Evolutionary conservation across 2,113 vertebrate genomes (phyloP).

Genomic region (Glareola pratincola): DNA sequence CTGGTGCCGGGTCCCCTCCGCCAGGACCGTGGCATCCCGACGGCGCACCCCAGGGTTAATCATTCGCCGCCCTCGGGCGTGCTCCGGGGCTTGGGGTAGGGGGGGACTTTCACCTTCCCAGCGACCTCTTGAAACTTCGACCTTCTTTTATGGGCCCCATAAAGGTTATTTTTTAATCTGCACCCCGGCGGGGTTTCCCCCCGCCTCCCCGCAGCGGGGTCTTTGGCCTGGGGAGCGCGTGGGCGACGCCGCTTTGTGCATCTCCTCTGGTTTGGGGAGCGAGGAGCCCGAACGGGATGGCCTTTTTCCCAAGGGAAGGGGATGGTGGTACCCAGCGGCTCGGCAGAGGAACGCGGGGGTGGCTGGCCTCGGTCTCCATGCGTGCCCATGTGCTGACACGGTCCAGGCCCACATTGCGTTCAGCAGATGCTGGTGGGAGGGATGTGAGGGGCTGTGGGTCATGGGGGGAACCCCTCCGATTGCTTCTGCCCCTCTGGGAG

Average conservation of each 20-base stretch:
- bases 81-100: not conserved
- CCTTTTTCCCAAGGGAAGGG: not conserved
- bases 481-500: not conserved
- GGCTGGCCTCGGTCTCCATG: accelerated
- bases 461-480: accelerated
- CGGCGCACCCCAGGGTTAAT: not conserved
- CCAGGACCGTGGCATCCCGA: accelerated
- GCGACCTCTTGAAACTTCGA: not conserved
- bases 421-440: not conserved
- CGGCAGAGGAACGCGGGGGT: not conserved
- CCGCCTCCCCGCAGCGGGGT: not conserved
- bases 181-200: accelerated
- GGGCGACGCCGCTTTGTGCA: not conserved
- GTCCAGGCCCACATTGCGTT: accelerated
- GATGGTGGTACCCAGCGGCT: not conserved
- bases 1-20: accelerated
- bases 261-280: not conserved
- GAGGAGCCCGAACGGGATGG: accelerated
- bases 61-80: not conserved
- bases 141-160: slow-evolving; percentile 44
- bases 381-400: accelerated
- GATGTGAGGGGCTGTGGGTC: not conserved
- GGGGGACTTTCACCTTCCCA: not conserved
- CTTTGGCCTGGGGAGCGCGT: accelerated
- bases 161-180: slow-evolving; percentile 53